These are phyloP conservation scores for Butastur rufipennis DNA, from an alignment of 2,113 vertebrate genomes.

Conservation along the genomic window DNA sequence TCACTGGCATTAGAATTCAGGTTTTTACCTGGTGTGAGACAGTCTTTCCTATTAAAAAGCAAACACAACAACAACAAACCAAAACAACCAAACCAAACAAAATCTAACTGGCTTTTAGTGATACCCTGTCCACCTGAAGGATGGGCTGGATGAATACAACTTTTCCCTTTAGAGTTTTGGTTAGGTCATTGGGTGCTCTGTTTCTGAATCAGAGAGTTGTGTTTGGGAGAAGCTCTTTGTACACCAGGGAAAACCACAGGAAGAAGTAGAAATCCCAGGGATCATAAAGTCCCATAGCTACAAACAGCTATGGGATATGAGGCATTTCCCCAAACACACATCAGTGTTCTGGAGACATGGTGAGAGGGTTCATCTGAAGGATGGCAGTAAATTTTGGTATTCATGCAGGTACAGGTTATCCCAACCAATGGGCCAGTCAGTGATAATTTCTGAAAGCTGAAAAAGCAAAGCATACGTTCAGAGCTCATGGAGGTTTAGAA, in stretches of 20 bases:
- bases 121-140: not conserved
- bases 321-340: not conserved
- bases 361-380: not conserved
- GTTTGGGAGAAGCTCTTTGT: not conserved
- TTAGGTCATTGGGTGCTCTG: not conserved
- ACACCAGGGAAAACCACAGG: not conserved
- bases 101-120: not conserved
- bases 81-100: not conserved
- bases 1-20: not conserved
- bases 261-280: not conserved
- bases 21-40: not conserved
- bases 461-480: not conserved
- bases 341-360: not conserved
- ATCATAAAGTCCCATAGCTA: no score
- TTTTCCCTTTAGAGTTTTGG: not conserved
- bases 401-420: not conserved
- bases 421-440: accelerated
- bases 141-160: not conserved
- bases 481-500: not conserved
- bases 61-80: not conserved
- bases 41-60: not conserved
- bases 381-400: not conserved
- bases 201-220: not conserved
- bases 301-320: not conserved
- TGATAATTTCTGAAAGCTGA: not conserved